phyloP scores from a whole-genome alignment of 2,888 invertebrate species.

The Caenorhabditis afra region DNA sequence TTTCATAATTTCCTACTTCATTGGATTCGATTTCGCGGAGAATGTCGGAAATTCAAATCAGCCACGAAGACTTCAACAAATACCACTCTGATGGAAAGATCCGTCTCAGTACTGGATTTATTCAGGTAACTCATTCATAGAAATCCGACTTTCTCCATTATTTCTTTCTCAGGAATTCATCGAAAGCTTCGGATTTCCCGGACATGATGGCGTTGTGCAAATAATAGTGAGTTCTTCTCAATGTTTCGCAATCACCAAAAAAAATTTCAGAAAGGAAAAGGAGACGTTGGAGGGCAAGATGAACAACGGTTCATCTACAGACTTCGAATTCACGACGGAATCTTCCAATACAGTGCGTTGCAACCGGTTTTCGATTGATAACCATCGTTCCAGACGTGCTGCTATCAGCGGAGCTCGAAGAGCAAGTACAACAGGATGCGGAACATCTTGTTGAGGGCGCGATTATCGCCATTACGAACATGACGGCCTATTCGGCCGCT shows the following conservation, averaged over 20 bases:
- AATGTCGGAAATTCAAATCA: slow-evolving; percentile 40
- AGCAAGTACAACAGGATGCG: slow-evolving; percentile 22
- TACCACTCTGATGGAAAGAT: slow-evolving; percentile 51
- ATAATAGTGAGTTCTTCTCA: slow-evolving; percentile 37
- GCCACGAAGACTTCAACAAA: slow-evolving; percentile 42
- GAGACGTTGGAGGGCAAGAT: slow-evolving; percentile 21
- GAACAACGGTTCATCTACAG: slow-evolving; percentile 32
- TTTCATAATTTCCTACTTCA: too few species aligned
- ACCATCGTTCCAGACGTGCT: slow-evolving; percentile 20
- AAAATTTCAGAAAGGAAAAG: slow-evolving; percentile 47
- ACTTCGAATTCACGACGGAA: slow-evolving; percentile 46
- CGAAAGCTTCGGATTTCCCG: slow-evolving; percentile 40
- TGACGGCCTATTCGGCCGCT: slow-evolving; percentile 7
- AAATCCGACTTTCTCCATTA: too few species aligned
- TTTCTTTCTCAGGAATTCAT: slow-evolving; percentile 39
- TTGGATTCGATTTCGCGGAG: not conserved
- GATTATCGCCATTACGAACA: slow-evolving; percentile 42
- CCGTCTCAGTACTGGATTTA: slow-evolving; percentile 30
- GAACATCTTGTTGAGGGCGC: slow-evolving; percentile 45
- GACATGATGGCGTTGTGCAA: slow-evolving; percentile 51
- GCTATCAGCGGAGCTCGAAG: slow-evolving; percentile 19
- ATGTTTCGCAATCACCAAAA: too few species aligned
- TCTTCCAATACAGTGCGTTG: slow-evolving; percentile 45
- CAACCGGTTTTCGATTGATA: not conserved
- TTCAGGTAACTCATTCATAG: slow-evolving; percentile 23